Conservation (phyloP, 2,797 vertebrate genomes). For the Geotrypetes seraphini region DNA sequence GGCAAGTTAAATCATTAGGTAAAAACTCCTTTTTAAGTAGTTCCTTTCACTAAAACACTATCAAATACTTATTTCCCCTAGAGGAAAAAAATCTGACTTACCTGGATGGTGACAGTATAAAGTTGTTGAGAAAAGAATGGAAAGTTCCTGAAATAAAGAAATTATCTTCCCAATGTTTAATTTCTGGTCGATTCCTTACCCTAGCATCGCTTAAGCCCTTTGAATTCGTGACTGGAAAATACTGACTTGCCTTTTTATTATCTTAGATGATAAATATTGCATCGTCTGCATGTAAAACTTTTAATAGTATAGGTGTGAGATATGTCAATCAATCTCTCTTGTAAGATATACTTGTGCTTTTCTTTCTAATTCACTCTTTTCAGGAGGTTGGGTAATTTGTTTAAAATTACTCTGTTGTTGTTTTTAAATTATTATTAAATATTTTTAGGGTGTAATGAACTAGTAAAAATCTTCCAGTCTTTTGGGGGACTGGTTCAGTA, state of each 20-base stretch:
- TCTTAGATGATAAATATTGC: slow-evolving; percentile 67
- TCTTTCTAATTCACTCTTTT: neutral
- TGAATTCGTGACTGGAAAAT: slow-evolving; percentile 31
- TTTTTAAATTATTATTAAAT: no score
- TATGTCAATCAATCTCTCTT: slow-evolving; percentile 16
- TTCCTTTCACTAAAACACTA: neutral
- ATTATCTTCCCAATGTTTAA: neutral
- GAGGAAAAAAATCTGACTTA: slow-evolving; percentile 20
- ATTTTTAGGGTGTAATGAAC: no score
- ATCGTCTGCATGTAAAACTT: slow-evolving; percentile 52
- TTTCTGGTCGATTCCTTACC: slow-evolving; percentile 1
- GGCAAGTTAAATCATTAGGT: slow-evolving; percentile 6
- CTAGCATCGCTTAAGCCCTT: slow-evolving; percentile 25
- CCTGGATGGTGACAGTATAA: slow-evolving; percentile 27
- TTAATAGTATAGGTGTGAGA: slow-evolving; percentile 36
- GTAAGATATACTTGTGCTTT: neutral
- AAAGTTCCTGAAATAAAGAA: neutral
- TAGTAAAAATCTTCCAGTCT: neutral
- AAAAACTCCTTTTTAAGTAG: neutral
- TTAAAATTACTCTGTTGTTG: neutral
- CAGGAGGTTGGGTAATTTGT: neutral
- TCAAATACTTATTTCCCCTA: neutral
- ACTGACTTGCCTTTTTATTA: slow-evolving; percentile 41
- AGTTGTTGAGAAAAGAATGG: slow-evolving; percentile 4
- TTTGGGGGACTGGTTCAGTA: neutral